Evolutionary conservation across 2,888 invertebrate genomes (phyloP), one percentile per base, ranked within the genome.

Genomic region (Pantelozetes paolii): DNA sequence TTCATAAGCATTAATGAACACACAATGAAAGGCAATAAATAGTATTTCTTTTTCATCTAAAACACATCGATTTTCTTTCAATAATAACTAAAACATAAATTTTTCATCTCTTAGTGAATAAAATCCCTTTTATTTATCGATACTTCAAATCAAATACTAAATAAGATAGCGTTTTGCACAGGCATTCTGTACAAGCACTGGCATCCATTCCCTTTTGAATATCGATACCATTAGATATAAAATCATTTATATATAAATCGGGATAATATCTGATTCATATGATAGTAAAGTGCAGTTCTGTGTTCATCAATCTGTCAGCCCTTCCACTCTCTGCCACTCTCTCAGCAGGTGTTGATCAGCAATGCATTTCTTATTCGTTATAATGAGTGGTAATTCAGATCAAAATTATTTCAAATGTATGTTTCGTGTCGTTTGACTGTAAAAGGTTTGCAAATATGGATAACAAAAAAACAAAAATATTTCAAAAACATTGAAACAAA

Each of bases 221-320:
- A 57, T 57, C 23, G 57, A 57, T 57, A 23, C 57, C 57, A 8
- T 57, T 57, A 57, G 18, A 57, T 11, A 23, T 26, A 23, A 57
- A 57, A 57, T 57, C 18, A 57, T 20, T 57, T 57, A 57, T 57
- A 45, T 50, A 59, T 59, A 59, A 28, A 59, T 59, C 28, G 15
- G 13, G 28, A 30, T 59, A 13, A 59, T 59, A 59, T 59, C 30
- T 59, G 59, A 59, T 59, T 59, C 59, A 59, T 59, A 59, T 59
- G 59, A 64, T 20, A 64, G n/a, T 64, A 64, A 64, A 64, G 64
- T 64, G 64, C 64, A 26, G 30, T 64, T 64, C 36, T 64, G 30
- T 64, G 64, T 59, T 59, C 59, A 32, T 59, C 59, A 59, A 59
- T 30, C 11, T 2, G 50, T 20, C 9, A 59, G 30, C 59, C 11